These are phyloP conservation scores for Reticulitermes lucifugus DNA, from an alignment of 2,888 invertebrate species.

Conservation along the genomic window DNA sequence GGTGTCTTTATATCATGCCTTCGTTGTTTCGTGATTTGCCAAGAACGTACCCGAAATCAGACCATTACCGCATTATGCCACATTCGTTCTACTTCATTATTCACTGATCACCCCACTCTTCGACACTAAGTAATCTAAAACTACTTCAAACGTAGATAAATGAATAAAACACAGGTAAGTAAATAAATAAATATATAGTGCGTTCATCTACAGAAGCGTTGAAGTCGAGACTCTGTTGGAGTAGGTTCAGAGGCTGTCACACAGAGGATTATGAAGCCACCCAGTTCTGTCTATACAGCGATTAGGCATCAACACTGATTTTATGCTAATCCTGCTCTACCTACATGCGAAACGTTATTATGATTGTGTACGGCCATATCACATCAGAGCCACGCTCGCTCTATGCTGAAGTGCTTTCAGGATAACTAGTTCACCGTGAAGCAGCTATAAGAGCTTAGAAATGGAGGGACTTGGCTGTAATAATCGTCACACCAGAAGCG, in stretches of 20 bases:
- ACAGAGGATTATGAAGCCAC: neutral
- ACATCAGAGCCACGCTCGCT: neutral
- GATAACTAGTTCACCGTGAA: constrained; percentile 30
- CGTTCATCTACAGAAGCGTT: neutral
- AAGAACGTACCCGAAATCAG: too few species aligned
- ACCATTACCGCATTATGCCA: too few species aligned
- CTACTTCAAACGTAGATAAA: too few species aligned
- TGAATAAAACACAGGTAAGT: too few species aligned
- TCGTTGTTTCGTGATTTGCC: too few species aligned
- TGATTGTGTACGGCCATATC: constrained; percentile 8
- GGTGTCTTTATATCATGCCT: too few species aligned
- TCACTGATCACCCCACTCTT: too few species aligned
- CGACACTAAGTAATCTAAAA: too few species aligned
- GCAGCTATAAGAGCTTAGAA: neutral
- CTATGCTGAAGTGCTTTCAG: constrained; percentile 10
- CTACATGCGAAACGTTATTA: constrained; percentile 8
- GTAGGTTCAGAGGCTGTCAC: neutral
- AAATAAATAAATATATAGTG: too few species aligned
- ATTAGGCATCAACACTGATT: neutral
- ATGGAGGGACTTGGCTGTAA: neutral
- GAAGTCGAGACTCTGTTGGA: neutral
- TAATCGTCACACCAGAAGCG: neutral
- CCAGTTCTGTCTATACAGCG: neutral
- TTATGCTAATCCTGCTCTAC: neutral
- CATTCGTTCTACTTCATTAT: too few species aligned